Evolutionary conservation across 2,797 vertebrate genomes (phyloP).

Genomic region (Chelidonichthys spinosus): DNA sequence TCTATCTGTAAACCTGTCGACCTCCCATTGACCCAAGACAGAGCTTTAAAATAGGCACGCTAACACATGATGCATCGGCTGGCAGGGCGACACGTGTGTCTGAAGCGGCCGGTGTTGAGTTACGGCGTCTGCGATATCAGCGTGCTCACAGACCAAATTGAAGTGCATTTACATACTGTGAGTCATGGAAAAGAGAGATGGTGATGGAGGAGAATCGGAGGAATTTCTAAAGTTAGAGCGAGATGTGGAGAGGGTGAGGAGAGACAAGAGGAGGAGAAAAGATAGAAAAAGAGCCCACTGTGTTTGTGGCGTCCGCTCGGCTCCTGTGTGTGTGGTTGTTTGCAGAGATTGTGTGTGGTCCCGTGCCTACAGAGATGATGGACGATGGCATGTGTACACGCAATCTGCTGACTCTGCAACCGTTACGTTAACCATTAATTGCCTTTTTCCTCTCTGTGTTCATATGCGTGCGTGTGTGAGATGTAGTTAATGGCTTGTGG

Average conservation of each 20-base stretch:
- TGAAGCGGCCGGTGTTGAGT: conserved; percentile 32
- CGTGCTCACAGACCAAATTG: conserved; percentile 30
- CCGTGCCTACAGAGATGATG: conserved; percentile 58
- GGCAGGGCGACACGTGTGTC: conserved; percentile 20
- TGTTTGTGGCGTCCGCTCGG: conserved; percentile 13
- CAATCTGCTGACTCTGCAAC: conserved; percentile 71
- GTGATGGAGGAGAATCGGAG: conserved; percentile 36
- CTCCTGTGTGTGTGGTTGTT: conserved; percentile 1
- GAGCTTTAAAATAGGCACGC: conserved; percentile 62
- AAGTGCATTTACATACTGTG: conserved; percentile 34
- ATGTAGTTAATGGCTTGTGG: conserved; percentile 66
- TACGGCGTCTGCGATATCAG: conserved; percentile 45
- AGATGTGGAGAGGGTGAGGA: conserved; percentile 40
- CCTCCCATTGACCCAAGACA: conserved; percentile 46
- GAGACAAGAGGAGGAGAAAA: conserved; percentile 8
- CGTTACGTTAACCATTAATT: conserved; percentile 74
- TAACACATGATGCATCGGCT: conserved; percentile 23
- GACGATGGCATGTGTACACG: conserved; percentile 53
- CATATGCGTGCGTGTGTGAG: conserved; percentile 35
- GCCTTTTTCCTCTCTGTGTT: conserved; percentile 43
- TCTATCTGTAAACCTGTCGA: conserved; percentile 57
- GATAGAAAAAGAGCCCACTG: conserved; percentile 25
- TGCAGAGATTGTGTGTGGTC: conserved; percentile 31
- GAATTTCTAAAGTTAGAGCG: conserved; percentile 59
- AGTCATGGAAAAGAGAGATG: conserved; percentile 39